Evolutionary conservation across 2,797 vertebrate genomes (phyloP).

Genomic region (Rhabdomys pumilio): DNA sequence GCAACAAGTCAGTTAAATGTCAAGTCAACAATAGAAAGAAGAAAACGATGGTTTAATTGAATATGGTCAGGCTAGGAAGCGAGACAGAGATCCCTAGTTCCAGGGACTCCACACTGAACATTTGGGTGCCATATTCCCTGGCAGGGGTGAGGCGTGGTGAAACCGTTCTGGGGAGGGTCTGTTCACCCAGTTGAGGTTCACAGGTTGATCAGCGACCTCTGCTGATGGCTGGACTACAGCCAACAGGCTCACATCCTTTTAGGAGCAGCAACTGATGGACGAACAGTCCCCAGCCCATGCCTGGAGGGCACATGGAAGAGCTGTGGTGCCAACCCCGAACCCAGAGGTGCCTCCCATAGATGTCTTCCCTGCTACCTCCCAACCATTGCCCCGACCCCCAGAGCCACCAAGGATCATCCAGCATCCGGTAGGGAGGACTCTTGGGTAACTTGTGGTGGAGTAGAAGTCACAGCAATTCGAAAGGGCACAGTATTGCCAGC

Average conservation of each 20-base stretch:
- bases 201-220: neutral
- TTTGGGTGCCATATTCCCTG: neutral
- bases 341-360: conserved; percentile 49
- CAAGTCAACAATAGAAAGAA: neutral
- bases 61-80: neutral
- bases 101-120: neutral
- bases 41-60: neutral
- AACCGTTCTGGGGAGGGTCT: neutral
- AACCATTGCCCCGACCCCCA: conserved; percentile 60
- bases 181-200: neutral
- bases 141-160: neutral
- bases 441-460: neutral
- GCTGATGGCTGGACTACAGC: neutral
- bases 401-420: conserved; percentile 91
- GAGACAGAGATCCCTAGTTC: neutral
- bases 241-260: conserved; percentile 15
- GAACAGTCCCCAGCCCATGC: conserved; percentile 87
- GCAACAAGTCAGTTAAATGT: neutral
- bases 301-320: conserved; percentile 82
- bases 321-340: conserved; percentile 58
- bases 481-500: neutral
- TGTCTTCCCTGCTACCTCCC: conserved; percentile 85
- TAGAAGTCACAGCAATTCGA: too few species aligned
- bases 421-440: conserved; percentile 88
- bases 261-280: conserved; percentile 93